A percentile compares a stretch with the other conserved stretches of the same genome.
These are phyloP conservation scores for Drosophila kuntzei DNA, from an alignment of 2,888 invertebrate genomes.

Conservation along the genomic window DNA sequence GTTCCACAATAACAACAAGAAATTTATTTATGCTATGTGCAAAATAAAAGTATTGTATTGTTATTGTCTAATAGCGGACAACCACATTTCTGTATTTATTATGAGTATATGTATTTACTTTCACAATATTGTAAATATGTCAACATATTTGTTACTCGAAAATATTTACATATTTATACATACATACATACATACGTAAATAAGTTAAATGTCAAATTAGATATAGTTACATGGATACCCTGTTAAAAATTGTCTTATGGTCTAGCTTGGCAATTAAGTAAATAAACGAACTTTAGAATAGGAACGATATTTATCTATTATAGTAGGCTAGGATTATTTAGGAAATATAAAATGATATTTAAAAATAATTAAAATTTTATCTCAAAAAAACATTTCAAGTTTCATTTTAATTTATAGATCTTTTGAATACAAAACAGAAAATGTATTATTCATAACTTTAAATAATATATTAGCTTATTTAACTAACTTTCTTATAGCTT, in stretches of 20 bases:
- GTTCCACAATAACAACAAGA: constrained; percentile 16
- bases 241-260: not conserved
- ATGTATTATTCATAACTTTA: too few species aligned
- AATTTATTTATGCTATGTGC: constrained; percentile 9
- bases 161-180: not conserved
- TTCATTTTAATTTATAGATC: too few species aligned
- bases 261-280: not conserved
- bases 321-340: too few species aligned
- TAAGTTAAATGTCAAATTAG: not conserved
- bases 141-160: not conserved
- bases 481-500: not conserved
- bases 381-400: too few species aligned
- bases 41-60: constrained; percentile 1
- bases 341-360: too few species aligned
- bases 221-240: not conserved
- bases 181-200: not conserved
- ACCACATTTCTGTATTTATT: not conserved
- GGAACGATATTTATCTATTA: too few species aligned
- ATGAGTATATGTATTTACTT: not conserved
- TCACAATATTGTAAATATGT: not conserved
- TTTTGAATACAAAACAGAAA: too few species aligned
- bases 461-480: not conserved
- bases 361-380: too few species aligned
- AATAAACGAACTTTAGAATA: not conserved
- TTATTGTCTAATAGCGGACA: constrained; percentile 10